Evolutionary conservation across 2,888 invertebrate genomes (phyloP), one percentile per base, ranked within the genome.

Genomic region (Imbricaverruca yamaguchii): DNA sequence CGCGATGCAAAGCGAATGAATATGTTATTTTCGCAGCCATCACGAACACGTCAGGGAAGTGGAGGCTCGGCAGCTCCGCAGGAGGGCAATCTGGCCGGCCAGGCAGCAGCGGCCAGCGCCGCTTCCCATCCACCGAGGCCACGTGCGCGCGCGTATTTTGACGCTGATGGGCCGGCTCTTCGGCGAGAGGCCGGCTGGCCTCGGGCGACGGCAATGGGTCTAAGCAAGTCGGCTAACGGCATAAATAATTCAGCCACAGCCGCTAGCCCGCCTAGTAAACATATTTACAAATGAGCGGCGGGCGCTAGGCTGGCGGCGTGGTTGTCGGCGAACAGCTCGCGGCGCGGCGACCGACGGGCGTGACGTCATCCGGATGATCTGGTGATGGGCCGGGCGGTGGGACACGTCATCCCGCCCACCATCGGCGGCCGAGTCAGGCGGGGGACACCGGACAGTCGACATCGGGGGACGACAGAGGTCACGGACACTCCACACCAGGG

Each of bases 241-340:
- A 67, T 67, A 10, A 67, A 67, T 67, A 67, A 67, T 67, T 67
- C 67, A 67, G 67, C 67, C 67, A 25, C 39, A 39, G n/a, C 23
- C 67, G 25, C n/a, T 11, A n/a, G 4, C 25, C 25, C 25, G 67
- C 67, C 67, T n/a, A n/a, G 67, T 67, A 67, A 67, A 67, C 67
- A 67, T 67, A 67, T 67, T 67, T 67, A 67, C 67, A 67, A 67
- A 67, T 67, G 67, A 67, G 67, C 67, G 67, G 25, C 67, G 67
- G 25, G 67, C 67, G 67, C 67, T 25, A 25, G 25, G 15, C 61
- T 18, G 39, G 61, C 61, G 61, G 61, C 61, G 18, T 3, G 61
- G 7, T 25, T 25, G 67, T 2, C 11, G 67, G 67, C 67, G 67
- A 13, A 0, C 25, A 25, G 25, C 9, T n/a, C n/a, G 67, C 23